Conservation (phyloP, 2,888 invertebrate genomes). For the Hirtodrosophila cameraria region DNA sequence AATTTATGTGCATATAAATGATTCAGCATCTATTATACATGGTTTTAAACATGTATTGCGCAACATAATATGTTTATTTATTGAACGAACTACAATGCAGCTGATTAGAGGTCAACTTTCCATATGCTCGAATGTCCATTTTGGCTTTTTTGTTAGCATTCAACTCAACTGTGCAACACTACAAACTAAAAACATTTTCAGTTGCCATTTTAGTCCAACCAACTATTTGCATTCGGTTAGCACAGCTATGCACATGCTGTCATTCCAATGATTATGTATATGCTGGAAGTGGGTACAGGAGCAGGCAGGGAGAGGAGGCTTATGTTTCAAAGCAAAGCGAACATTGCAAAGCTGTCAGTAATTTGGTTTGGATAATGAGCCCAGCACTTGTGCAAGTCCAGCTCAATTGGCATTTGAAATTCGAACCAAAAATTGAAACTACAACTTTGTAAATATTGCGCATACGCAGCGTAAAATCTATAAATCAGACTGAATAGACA, state of each 20-base stretch:
- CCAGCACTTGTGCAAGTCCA: background rate
- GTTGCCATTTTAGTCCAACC: conserved; percentile 10
- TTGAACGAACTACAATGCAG: conserved; percentile 60
- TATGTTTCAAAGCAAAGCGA: background rate
- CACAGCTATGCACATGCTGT: conserved; percentile 19
- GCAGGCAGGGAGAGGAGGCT: background rate
- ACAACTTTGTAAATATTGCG: conserved; percentile 38
- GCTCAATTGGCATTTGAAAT: conserved; percentile 28
- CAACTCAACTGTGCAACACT: conserved; percentile 16
- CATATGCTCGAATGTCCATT: background rate
- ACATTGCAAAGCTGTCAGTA: conserved; percentile 19
- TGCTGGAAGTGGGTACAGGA: background rate
- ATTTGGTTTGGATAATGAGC: conserved; percentile 33
- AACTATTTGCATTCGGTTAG: conserved; percentile 40
- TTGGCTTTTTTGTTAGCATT: conserved; percentile 26
- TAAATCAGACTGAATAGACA: too few species aligned
- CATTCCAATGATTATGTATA: background rate
- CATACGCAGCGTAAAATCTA: conserved; percentile 61
- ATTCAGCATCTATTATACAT: too few species aligned
- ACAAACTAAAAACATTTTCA: conserved; percentile 21
- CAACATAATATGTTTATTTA: conserved; percentile 55
- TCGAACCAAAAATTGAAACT: background rate
- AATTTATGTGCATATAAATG: conserved; percentile 72
- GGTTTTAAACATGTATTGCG: conserved; percentile 11
- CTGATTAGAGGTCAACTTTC: conserved; percentile 59